Evolutionary conservation across 92 coral and sea anemone genomes (phyloP), one percentile per base, ranked within the genome.

Genomic region (Pocillopora meandrina): DNA sequence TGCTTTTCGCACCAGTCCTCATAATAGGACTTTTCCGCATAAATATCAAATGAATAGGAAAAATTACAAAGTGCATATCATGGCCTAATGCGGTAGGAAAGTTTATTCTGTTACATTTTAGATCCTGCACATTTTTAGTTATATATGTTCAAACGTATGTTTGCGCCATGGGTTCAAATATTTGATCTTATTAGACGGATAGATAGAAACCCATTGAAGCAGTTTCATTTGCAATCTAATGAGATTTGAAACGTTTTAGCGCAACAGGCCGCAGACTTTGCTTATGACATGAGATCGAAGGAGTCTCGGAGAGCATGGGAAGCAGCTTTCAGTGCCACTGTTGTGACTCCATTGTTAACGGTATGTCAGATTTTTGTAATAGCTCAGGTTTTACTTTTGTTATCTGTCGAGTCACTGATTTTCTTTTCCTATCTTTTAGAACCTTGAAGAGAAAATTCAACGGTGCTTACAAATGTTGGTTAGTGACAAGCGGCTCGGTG

Each of bases 261-360:
- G 17, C 88, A 47, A 67, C 69, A 49, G n/a, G 80, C 75, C 49
- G 10, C 58, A 23, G 35, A 47, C 69, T 70, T 63, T 19, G 34
- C 80, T 15, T 78, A 19, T 12, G 87, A 78, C 52, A 87, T 94
- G 23, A 65, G 75, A 23, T 67, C 88, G 2, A 79, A 92, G 58
- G 83, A 77, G 12, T 88, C 88, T 21, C 87, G 98, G 65, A 86
- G 84, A 74, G 70, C 86, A 6, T 94, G 98, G 98, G 98, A 94
- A 78, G 82, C 82, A 12, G 88, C 90, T 0, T 94, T 94, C 81
- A 80, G 77, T 69, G 61, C 87, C 18, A 71, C 70, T 42, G 87
- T 85, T 59, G 76, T 94, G 61, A 82, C 83, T 67, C 95, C 92
- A 33, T 89, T 89, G 13, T 74, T 93, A 10, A 88, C 86, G 82